Conservation (phyloP, 2,888 invertebrate species). For the Pyrochroa serraticornis region DNA sequence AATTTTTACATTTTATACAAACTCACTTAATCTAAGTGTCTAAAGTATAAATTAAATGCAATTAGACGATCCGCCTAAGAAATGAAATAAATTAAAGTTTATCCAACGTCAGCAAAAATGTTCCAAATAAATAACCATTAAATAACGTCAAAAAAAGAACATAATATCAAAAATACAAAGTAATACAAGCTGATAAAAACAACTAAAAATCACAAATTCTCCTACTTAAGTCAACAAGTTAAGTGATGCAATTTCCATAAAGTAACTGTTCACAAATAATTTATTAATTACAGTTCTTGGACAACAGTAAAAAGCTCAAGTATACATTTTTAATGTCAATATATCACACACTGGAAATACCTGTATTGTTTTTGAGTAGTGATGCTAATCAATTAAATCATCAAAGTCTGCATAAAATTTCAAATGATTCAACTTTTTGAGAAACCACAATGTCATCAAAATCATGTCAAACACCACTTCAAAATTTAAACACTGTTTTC, state of each 20-base stretch:
- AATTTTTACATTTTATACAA: conserved; percentile 50
- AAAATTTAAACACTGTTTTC: conserved; percentile 34
- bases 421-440: not conserved
- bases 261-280: conserved; percentile 36
- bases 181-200: conserved; percentile 37
- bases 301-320: conserved; percentile 49
- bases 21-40: conserved; percentile 16
- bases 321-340: conserved; percentile 46
- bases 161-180: conserved; percentile 55
- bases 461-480: conserved; percentile 12
- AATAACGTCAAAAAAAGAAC: conserved; percentile 44
- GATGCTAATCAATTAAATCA: not conserved
- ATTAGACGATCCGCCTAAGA: conserved; percentile 8
- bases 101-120: conserved; percentile 29
- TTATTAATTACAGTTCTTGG: conserved; percentile 40
- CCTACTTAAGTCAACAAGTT: conserved; percentile 42
- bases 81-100: conserved; percentile 28
- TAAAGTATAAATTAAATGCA: conserved; percentile 27
- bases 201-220: conserved; percentile 42
- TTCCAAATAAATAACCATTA: conserved; percentile 51
- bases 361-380: conserved; percentile 42
- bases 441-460: not conserved
- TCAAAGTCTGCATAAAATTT: not conserved
- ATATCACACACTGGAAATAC: conserved; percentile 54
- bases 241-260: conserved; percentile 34